Evolutionary conservation across 1,140 invertebrate species (phyloP).

Genomic region (Nautilus pompilius): DNA sequence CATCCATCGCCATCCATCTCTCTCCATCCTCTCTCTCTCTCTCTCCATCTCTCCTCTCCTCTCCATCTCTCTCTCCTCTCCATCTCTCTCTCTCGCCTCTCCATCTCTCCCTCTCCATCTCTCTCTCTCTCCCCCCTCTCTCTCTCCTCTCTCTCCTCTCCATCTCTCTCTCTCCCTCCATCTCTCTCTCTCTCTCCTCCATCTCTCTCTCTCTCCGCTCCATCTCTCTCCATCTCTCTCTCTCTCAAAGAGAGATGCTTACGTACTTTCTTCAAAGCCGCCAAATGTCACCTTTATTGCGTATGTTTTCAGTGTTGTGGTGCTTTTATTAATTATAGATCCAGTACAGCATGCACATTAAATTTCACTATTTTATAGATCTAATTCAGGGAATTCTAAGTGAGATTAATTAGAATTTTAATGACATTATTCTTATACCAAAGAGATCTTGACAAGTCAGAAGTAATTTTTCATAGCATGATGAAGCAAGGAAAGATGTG

Average conservation of each 20-base stretch:
- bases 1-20: neutral
- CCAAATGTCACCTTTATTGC: neutral
- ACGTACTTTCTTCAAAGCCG: neutral
- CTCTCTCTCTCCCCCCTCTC: neutral
- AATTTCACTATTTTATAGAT: too few relatives aligned
- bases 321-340: too few relatives aligned
- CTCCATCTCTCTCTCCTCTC: slow-evolving; percentile 9
- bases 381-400: too few relatives aligned
- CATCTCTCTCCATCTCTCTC: neutral
- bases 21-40: neutral
- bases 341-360: too few relatives aligned
- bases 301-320: too few relatives aligned
- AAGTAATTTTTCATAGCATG: too few relatives aligned
- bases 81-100: slow-evolving; percentile 3
- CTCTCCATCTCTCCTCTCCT: slow-evolving; percentile 1
- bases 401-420: too few relatives aligned
- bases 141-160: neutral
- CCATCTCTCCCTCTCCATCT: neutral
- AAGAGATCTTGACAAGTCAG: too few relatives aligned
- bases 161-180: neutral
- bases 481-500: too few relatives aligned
- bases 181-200: slow-evolving; percentile 1
- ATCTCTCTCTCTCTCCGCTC: neutral
- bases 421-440: too few relatives aligned
- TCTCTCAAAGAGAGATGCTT: neutral